Evolutionary conservation across 1,140 invertebrate genomes (phyloP), one percentile per base, ranked within the genome.

Genomic region (Octopus sinensis): DNA sequence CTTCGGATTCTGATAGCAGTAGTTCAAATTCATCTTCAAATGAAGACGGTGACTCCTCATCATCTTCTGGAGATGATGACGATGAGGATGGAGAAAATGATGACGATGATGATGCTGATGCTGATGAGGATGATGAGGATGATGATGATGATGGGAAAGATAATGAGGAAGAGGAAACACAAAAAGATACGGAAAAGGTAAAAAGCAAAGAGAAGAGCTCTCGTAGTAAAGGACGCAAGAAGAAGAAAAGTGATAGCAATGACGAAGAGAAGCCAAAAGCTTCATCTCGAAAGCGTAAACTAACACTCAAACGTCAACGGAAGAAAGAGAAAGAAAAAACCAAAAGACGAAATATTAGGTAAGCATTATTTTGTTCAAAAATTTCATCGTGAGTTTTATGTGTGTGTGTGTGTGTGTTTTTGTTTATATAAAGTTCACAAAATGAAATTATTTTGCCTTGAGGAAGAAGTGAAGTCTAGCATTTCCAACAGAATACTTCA

Each of bases 261-360:
- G 51, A 6, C 13, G 80, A 82, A 9, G 80, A 83, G 17, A 17
- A 73, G 6, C 6, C 30, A 73, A 73, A 73, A 73, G 5, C 4
- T 12, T 73, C 68, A 6, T 9, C 68, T n/a, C 17, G 30, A 23
- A 73, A 73, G 6, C 68, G 68, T 0, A 73, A 13, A 17, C 13
- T 73, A 17, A 23, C 68, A 73, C 68, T 6, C 17, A 62, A 62
- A 17, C 56, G 56, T 12, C 56, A 62, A 62, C 56, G 56, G 17
- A 73, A 73, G 68, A 73, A 73, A 76, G 84, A 84, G 17, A 78
- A 82, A 23, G 79, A 76, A 6, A 83, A 83, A 56, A 51, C 78
- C 78, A 80, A 68, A 62, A 51, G 54, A 12, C 53, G 23, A 23
- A 62, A 71, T 23, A 62, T 62, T 43, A 80, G 79, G 23, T 17